Evolutionary conservation across 1,140 invertebrate genomes (phyloP), one percentile per base, ranked within the genome.

Genomic region (Stegodyphus mimosarum): DNA sequence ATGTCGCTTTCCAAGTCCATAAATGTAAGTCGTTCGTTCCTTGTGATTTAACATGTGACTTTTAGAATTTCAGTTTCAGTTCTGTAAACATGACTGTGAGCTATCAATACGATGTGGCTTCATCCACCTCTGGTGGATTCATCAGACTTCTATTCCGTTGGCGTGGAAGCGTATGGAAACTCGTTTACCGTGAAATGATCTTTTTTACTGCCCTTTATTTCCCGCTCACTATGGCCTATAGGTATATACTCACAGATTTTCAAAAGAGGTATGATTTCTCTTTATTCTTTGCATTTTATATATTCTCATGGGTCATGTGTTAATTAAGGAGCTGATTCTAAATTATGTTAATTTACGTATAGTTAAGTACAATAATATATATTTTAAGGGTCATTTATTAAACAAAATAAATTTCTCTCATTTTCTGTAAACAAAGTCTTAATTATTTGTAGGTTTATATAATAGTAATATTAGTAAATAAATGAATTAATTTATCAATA

Each of bases 101-200:
- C 80, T 95, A 95, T 89, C 94, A 95, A 88, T 93, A 93, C 87
- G 93, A 94, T 88, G 94, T 95, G 83, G 94, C 94, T 15, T 94
- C 93, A 67, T 94, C 94, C 60, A 94, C 93, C 60, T 93, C 93
- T 72, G 93, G 93, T 74, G 94, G 94, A 33, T 95, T 95, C 90
- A 93, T 94, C 52, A 91, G 93, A 72, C 91, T 95, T 7, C 90
- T 95, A 7, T 94, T 89, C 93, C 96, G 96, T 94, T 99, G 97
- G 97, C 93, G 95, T 90, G 97, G 97, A 87, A 98, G 97, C 89
- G 95, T 99, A n/a, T 99, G 98, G 93, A 99, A 99, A 93, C 91
- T 98, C 89, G 94, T 99, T 71, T 99, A 96, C 95, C 93, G 96
- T 87, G 97, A 99, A 92, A 92, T 98, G 86, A 90, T 98, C 88